These are phyloP conservation scores for Tiaroga cobitis DNA, from an alignment of 2,797 vertebrate genomes.

Conservation along the genomic window DNA sequence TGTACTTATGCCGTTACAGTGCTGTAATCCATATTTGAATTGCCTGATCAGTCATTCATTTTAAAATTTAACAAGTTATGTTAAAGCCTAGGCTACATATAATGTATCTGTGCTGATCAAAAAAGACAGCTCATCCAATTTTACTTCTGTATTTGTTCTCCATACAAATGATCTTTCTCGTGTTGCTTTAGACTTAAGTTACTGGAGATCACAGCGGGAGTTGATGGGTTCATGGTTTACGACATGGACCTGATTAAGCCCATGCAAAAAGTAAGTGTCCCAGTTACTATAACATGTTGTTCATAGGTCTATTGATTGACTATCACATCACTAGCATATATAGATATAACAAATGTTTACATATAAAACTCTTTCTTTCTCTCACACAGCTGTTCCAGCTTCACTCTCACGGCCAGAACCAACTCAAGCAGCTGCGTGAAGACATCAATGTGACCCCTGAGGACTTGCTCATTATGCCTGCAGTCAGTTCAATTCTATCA, in stretches of 20 bases:
- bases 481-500: conserved; percentile 62
- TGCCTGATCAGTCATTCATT: neutral
- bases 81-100: neutral
- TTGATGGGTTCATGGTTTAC: conserved; percentile 88
- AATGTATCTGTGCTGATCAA: neutral
- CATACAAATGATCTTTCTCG: neutral
- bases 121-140: neutral
- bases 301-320: neutral
- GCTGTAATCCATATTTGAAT: neutral
- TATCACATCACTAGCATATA: neutral
- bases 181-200: conserved; percentile 75
- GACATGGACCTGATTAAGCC: conserved; percentile 84
- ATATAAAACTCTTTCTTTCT: neutral
- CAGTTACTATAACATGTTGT: neutral
- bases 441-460: conserved; percentile 70
- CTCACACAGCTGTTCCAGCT: conserved; percentile 74
- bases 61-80: too few species aligned
- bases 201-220: conserved; percentile 82
- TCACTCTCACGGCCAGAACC: conserved; percentile 73
- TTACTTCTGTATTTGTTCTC: neutral
- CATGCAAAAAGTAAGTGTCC: conserved; percentile 80
- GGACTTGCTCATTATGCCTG: conserved; percentile 78
- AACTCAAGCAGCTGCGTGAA: conserved; percentile 70
- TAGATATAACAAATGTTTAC: neutral
- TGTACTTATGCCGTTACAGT: neutral